phyloP scores from a whole-genome alignment of 2,888 invertebrate species.

The Acrocyrtus sp. region DNA sequence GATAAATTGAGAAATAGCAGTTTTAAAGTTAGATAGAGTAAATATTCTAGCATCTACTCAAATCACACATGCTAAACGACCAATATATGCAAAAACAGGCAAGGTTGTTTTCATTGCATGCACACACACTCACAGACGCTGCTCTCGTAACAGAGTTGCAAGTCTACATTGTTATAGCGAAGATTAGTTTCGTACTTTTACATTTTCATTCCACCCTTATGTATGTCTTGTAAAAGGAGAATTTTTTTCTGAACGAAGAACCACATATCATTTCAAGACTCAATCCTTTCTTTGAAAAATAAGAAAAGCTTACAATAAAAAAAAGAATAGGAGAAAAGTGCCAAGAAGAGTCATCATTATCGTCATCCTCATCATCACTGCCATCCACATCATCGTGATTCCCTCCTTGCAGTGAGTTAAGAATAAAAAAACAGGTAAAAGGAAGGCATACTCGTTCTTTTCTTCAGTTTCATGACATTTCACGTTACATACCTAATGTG shows the following conservation, averaged over 20 bases:
- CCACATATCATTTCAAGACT: background rate
- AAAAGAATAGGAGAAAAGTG: constrained; percentile 29
- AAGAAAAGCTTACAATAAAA: constrained; percentile 1
- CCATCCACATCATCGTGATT: too few relatives aligned
- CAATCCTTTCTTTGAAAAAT: too few relatives aligned
- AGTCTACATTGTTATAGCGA: background rate
- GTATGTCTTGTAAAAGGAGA: background rate
- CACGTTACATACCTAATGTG: background rate
- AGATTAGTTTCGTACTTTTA: background rate
- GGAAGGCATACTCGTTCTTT: constrained; percentile 9
- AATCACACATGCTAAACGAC: constrained; percentile 12
- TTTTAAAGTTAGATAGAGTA: background rate
- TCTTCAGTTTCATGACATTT: constrained; percentile 10
- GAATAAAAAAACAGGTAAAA: background rate
- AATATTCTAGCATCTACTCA: background rate
- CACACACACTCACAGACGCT: background rate
- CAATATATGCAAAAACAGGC: background rate
- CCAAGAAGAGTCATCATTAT: constrained; percentile 21
- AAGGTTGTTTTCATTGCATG: background rate
- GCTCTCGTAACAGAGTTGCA: background rate
- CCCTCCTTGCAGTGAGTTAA: background rate
- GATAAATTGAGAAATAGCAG: constrained; percentile 9
- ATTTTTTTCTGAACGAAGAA: background rate
- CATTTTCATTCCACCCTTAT: background rate
- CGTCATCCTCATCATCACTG: background rate